These are phyloP conservation scores for Drosophila setifemur DNA, from an alignment of 1,140 invertebrate genomes.

Conservation along the genomic window DNA sequence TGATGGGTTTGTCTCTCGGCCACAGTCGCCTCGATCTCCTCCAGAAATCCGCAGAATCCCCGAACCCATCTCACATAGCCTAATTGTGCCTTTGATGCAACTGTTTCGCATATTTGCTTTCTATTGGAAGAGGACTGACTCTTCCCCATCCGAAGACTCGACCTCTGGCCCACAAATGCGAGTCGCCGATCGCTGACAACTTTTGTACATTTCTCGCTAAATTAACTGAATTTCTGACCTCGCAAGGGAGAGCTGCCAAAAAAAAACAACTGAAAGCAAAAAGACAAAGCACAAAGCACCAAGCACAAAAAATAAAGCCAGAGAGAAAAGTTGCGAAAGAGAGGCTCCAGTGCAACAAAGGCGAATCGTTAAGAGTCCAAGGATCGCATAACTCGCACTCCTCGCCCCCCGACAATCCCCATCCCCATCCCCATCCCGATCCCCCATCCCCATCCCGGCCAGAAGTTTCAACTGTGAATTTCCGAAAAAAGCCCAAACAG, in stretches of 20 bases:
- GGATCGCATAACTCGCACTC: constrained; percentile 75
- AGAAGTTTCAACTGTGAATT: constrained; percentile 65
- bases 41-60: too few species aligned
- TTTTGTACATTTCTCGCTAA: constrained; percentile 79
- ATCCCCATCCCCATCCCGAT: constrained; percentile 2
- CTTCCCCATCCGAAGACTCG: constrained; percentile 20
- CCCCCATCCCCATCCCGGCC: not conserved
- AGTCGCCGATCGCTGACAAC: constrained; percentile 58
- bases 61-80: constrained; percentile 18
- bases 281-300: too few species aligned
- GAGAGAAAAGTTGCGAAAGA: constrained; percentile 8
- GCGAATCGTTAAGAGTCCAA: constrained; percentile 77
- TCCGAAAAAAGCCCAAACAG: constrained; percentile 47
- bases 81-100: constrained; percentile 80
- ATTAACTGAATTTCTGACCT: constrained; percentile 80
- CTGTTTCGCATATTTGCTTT: constrained; percentile 76
- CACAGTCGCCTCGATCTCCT: not conserved
- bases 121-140: constrained; percentile 49
- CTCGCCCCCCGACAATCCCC: not conserved
- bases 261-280: constrained; percentile 34
- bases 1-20: constrained; percentile 39
- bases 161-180: constrained; percentile 50
- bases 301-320: too few species aligned
- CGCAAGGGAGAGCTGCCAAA: constrained; percentile 55
- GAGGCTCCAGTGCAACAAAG: constrained; percentile 46